A percentile compares a stretch with the other conserved stretches of the same genome.
These are phyloP conservation scores for Dusona sp. DNA, from an alignment of 2,888 invertebrate genomes.

Conservation along the genomic window DNA sequence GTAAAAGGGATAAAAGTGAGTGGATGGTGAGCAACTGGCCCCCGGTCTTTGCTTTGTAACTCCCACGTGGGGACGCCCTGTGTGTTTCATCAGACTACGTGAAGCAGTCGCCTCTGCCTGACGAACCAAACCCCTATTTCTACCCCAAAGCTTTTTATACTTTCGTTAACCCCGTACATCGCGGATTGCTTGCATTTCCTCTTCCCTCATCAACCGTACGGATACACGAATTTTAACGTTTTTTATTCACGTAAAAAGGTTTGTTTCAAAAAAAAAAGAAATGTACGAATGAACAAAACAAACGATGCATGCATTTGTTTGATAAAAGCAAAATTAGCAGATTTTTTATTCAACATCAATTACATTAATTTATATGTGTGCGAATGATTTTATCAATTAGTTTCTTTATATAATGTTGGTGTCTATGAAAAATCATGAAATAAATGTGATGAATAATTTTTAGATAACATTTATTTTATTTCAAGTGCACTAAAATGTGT, in stretches of 20 bases:
- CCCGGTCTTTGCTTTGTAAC: conserved; percentile 76
- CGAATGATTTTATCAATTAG: neutral
- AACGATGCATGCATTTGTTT: neutral
- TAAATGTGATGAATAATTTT: neutral
- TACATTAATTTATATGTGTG: neutral
- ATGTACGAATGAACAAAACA: neutral
- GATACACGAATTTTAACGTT: neutral
- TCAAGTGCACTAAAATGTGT: too few relatives aligned
- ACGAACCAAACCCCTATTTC: conserved; percentile 26
- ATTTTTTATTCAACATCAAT: neutral
- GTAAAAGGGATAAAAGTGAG: conserved; percentile 63
- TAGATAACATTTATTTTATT: neutral
- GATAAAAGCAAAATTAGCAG: neutral
- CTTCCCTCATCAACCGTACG: neutral
- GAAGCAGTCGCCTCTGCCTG: conserved; percentile 67
- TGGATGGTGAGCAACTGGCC: conserved; percentile 51
- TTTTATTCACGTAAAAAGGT: neutral
- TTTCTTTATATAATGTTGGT: neutral
- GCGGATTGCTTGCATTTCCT: conserved; percentile 37
- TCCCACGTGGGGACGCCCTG: conserved; percentile 60
- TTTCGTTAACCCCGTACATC: conserved; percentile 33
- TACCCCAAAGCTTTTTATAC: conserved; percentile 65
- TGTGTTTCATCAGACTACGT: conserved; percentile 76
- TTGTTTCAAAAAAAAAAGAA: neutral
- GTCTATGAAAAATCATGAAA: neutral